Evolutionary conservation across 2,113 vertebrate species (phyloP).

Genomic region (Marmota monax): DNA sequence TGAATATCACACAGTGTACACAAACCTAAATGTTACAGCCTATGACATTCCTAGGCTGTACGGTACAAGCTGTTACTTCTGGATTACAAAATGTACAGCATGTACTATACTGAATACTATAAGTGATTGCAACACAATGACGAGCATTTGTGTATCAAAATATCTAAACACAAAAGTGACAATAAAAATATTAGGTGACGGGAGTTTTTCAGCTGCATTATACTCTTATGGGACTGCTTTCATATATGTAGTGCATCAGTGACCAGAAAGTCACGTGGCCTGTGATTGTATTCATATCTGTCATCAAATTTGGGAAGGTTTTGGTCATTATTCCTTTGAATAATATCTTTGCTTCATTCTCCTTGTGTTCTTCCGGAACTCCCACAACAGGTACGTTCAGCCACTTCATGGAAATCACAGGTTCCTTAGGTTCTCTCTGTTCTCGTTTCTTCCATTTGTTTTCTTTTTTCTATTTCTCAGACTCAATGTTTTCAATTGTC

Average conservation of each 20-base stretch:
- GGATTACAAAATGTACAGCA: neutral
- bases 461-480: neutral
- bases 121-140: neutral
- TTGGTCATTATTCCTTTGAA: neutral
- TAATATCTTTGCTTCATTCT: neutral
- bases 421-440: neutral
- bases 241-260: neutral
- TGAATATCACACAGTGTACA: neutral
- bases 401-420: neutral
- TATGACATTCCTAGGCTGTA: too few relatives aligned
- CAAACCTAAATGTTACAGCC: neutral
- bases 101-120: neutral
- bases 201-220: neutral
- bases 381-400: neutral
- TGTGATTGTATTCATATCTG: neutral
- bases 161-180: too few relatives aligned
- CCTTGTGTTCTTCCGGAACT: neutral
- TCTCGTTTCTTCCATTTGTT: neutral
- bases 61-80: neutral
- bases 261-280: neutral
- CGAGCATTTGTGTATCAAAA: neutral
- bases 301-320: neutral
- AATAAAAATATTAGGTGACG: neutral
- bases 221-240: neutral
- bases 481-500: neutral